Conservation (phyloP, 2,797 vertebrate species). For the Falco cherrug region DNA sequence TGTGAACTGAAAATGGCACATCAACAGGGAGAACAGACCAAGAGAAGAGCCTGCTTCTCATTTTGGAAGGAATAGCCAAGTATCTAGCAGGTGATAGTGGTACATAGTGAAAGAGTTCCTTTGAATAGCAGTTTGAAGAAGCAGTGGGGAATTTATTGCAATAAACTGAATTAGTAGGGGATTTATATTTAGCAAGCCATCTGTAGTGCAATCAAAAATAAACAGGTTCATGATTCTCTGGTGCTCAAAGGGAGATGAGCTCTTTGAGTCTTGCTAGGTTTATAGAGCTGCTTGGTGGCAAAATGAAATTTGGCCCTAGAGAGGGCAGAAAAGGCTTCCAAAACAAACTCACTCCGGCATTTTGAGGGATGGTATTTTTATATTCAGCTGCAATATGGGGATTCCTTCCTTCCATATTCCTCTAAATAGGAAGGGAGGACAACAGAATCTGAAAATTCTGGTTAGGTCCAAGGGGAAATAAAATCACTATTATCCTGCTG, state of each 20-base stretch:
- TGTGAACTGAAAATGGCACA: neutral
- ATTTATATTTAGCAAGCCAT: neutral
- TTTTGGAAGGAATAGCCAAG: neutral
- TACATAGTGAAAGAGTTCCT: neutral
- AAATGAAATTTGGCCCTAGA: neutral
- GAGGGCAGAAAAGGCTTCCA: neutral
- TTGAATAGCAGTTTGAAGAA: neutral
- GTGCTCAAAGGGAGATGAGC: neutral
- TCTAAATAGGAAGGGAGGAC: neutral
- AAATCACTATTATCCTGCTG: neutral
- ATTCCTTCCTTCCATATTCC: too few relatives aligned
- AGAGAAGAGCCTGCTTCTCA: neutral
- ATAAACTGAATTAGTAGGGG: neutral
- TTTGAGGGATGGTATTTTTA: neutral
- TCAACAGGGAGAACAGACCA: neutral
- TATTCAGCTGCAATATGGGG: neutral
- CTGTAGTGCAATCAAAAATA: neutral
- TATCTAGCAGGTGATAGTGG: neutral
- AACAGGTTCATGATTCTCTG: neutral
- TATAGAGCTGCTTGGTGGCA: neutral
- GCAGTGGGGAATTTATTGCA: neutral
- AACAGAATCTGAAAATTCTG: neutral
- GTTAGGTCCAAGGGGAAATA: neutral
- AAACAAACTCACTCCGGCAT: neutral
- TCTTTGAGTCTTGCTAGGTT: neutral